A percentile compares a stretch with the other conserved stretches of the same genome.
phyloP scores from a whole-genome alignment of 2,888 invertebrate genomes.

The Chrysotoxum bicinctum region DNA sequence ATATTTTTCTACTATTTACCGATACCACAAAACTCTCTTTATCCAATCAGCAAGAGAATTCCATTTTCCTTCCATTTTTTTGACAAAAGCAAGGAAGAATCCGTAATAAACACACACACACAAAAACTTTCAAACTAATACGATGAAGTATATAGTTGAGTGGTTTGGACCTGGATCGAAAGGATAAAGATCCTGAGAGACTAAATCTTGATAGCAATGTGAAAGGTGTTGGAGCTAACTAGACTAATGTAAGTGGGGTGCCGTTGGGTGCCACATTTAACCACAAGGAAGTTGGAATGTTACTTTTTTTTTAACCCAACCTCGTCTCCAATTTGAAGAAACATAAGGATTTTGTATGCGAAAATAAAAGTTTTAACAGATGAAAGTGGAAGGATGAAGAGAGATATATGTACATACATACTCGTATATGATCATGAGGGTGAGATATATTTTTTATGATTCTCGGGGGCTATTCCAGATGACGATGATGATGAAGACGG shows the following conservation, averaged over 20 bases:
- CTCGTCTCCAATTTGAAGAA: not conserved
- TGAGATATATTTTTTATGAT: conserved; percentile 45
- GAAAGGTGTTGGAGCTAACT: conserved; percentile 30
- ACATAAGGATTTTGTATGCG: conserved; percentile 27
- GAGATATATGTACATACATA: not conserved
- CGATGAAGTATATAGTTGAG: conserved; percentile 32
- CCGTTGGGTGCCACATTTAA: conserved; percentile 27
- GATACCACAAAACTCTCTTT: not conserved
- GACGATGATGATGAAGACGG: conserved; percentile 26
- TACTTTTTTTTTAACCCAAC: not conserved
- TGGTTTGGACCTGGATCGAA: conserved; percentile 28
- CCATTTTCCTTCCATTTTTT: conserved; percentile 25
- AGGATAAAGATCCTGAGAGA: conserved; percentile 18
- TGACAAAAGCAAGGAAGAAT: not conserved
- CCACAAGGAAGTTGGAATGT: conserved; percentile 41
- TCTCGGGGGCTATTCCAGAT: conserved; percentile 26
- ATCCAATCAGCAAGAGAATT: conserved; percentile 48
- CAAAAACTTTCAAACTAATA: conserved; percentile 25
- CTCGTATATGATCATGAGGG: conserved; percentile 25
- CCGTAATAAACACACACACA: conserved; percentile 41
- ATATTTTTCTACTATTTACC: not conserved
- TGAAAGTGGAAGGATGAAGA: conserved; percentile 30
- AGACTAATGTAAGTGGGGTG: not conserved
- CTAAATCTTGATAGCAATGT: conserved; percentile 4
- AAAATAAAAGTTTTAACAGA: conserved; percentile 46